Percentiles rank a stretch among this genome's conserved stretches.
Conservation (phyloP, 2,113 vertebrate genomes). For the Phoxinus phoxinus region DNA sequence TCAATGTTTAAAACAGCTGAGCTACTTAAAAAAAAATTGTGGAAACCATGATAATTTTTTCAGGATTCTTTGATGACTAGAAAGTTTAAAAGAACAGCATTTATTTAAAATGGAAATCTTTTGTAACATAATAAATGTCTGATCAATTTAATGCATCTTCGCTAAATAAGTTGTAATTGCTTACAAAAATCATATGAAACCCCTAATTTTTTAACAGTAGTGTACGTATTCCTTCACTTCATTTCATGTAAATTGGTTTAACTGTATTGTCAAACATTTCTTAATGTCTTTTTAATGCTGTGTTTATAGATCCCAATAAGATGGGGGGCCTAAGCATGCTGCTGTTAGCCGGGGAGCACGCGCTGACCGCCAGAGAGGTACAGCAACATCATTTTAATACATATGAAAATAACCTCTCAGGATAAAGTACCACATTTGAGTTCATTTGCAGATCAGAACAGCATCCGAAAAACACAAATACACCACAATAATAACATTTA, state of each 20-base stretch:
- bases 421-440: neutral
- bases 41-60: neutral
- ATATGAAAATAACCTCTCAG: neutral
- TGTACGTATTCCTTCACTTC: neutral
- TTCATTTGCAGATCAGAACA: neutral
- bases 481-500: neutral
- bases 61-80: neutral
- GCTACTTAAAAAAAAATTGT: too few relatives aligned
- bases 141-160: neutral
- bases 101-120: neutral
- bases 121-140: neutral
- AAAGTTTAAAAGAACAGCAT: neutral
- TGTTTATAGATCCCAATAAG: constrained; percentile 89
- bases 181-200: neutral
- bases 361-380: constrained; percentile 94
- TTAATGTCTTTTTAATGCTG: neutral
- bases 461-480: neutral
- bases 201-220: neutral
- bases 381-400: constrained; percentile 44
- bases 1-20: too few relatives aligned
- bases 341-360: constrained; percentile 94
- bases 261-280: neutral
- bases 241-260: neutral
- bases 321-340: constrained; percentile 99
- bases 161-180: neutral